Conservation (phyloP, 1,140 invertebrate genomes). For the Eriosoma lanigerum region DNA sequence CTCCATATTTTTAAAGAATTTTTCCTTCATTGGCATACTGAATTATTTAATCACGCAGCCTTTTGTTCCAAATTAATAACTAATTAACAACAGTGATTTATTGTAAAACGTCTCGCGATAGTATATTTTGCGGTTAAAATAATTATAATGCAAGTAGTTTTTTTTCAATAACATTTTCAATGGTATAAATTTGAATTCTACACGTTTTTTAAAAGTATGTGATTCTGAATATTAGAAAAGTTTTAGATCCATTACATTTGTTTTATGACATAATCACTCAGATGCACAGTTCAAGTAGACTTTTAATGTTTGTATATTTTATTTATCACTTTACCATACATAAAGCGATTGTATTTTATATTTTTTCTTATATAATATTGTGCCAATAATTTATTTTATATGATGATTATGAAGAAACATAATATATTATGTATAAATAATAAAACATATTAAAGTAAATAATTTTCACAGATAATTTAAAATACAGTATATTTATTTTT, state of each 20-base stretch:
- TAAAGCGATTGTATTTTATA: background rate
- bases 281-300: background rate
- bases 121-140: too few species aligned
- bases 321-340: background rate
- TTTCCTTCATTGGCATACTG: too few species aligned
- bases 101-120: too few species aligned
- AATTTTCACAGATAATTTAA: background rate
- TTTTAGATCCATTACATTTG: background rate
- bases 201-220: background rate
- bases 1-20: too few species aligned
- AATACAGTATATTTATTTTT: background rate
- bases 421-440: too few species aligned
- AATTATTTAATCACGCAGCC: too few species aligned
- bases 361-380: background rate
- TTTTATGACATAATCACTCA: background rate
- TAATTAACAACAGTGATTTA: too few species aligned
- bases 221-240: background rate
- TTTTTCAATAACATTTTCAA: too few species aligned
- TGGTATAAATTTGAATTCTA: too few species aligned
- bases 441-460: background rate
- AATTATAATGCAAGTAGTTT: too few species aligned
- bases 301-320: background rate
- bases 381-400: background rate
- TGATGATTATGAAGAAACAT: background rate
- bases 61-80: too few species aligned